Percentiles rank a stretch among this genome's conserved stretches.
These are phyloP conservation scores for Zonotrichia albicollis DNA, from an alignment of 2,797 vertebrate species.

Conservation along the genomic window DNA sequence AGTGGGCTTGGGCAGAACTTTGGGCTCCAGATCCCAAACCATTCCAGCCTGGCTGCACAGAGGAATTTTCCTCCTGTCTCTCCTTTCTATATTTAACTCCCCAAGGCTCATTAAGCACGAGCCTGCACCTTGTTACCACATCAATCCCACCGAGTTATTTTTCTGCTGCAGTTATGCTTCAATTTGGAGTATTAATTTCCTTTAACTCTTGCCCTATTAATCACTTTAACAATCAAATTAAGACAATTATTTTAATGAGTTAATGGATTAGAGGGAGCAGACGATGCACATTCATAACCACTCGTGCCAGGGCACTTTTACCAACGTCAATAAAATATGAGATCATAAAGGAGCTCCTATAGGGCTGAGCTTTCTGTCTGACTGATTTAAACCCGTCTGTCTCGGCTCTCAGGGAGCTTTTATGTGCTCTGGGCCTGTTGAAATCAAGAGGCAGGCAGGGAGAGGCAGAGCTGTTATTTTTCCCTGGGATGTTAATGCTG, in stretches of 20 bases:
- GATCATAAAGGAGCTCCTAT: slow-evolving; percentile 44
- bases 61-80: background rate
- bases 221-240: slow-evolving; percentile 83
- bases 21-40: background rate
- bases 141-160: slow-evolving; percentile 55
- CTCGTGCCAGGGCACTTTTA: slow-evolving; percentile 57
- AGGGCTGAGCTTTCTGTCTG: slow-evolving; percentile 13
- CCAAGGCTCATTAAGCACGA: slow-evolving; percentile 69
- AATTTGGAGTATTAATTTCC: slow-evolving; percentile 78
- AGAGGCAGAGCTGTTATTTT: slow-evolving; percentile 14
- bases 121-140: slow-evolving; percentile 49
- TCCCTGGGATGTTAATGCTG: background rate
- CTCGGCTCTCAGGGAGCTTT: background rate
- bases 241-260: slow-evolving; percentile 81
- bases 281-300: slow-evolving; percentile 71
- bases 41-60: background rate
- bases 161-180: slow-evolving; percentile 62
- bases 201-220: slow-evolving; percentile 77
- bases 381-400: slow-evolving; percentile 35
- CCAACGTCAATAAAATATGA: slow-evolving; percentile 76
- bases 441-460: background rate
- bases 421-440: background rate
- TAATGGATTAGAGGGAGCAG: slow-evolving; percentile 75
- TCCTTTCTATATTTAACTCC: slow-evolving; percentile 43
- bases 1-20: background rate